Base-by-base conservation (phyloP, 2,113 vertebrate species). In the Coreoperca whiteheadi region DNA sequence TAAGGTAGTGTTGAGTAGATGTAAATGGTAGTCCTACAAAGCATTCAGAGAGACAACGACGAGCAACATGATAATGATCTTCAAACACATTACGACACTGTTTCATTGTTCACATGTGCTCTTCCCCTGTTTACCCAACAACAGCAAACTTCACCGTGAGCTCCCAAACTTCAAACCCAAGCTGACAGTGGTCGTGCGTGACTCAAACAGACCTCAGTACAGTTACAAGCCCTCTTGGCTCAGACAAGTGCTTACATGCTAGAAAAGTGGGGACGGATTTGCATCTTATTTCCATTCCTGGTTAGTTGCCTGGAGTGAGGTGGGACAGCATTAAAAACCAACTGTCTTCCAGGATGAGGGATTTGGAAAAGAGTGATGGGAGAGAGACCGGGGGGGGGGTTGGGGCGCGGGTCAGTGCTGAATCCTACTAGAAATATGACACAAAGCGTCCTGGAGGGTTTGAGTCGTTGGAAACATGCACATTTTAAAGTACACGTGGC, bases 261-360 rank as follows among this genome's bases (percentile, higher is more conserved):
- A 43, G n/a, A 70, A 63, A 79, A 92, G 59, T 74, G 56, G 72
- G 51, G n/a, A 74, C 6, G 6, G 63, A 95, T 96, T 96, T 96
- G 94, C 95, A 96, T 96, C 87, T 95, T 34, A 95, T 96, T 95
- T 95, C 83, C 94, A 92, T 95, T n/a, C 90, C 88, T 69, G 32
- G 83, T 93, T 84, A 66, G 69, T 30, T 88, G 83, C 81, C 86
- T 89, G 63, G 84, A 88, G 77, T 88, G 63, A 81, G 78, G 65
- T 20, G 67, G 69, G 81, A 79, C 4, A n/a, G 77, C 68, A 23
- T 80, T 82, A 70, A 79, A 80, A 61, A 48, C 71, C 77, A 93
- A 94, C 91, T 77, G 89, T 83, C 82, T 89, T 90, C 68, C 11
- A 86, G 87, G 86, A 88, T 68, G 61, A 81, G 67, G 75, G 73